Evolutionary conservation across 2,888 invertebrate species (phyloP).

Genomic region (Pristionchus fissidentatus): DNA sequence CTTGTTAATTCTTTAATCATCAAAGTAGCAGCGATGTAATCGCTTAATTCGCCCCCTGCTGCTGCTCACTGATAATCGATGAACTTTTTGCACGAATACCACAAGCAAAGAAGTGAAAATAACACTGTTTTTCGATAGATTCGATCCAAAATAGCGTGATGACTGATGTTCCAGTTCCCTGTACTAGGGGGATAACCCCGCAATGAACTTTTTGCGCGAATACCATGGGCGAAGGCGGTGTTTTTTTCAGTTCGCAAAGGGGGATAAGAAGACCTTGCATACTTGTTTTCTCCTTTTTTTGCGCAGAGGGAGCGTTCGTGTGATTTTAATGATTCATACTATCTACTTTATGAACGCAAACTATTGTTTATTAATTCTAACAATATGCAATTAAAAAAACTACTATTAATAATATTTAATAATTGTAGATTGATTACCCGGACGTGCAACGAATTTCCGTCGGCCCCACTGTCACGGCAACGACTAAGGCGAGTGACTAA

Average conservation of each 20-base stretch:
- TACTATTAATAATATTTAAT: too few relatives aligned
- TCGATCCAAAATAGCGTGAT: too few relatives aligned
- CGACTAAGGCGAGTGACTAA: not conserved
- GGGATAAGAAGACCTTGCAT: not conserved
- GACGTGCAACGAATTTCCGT: constrained; percentile 49
- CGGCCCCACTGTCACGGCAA: constrained; percentile 27
- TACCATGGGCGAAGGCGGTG: not conserved
- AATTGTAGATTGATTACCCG: constrained; percentile 67
- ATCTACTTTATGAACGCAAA: too few relatives aligned
- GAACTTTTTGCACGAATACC: constrained; percentile 22
- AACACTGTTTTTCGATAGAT: too few relatives aligned
- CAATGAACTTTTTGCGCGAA: constrained; percentile 30
- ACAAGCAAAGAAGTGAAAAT: too few relatives aligned
- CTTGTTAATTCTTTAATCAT: not conserved
- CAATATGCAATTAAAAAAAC: too few relatives aligned
- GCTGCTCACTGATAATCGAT: too few relatives aligned
- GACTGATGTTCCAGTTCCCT: too few relatives aligned
- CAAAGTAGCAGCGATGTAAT: not conserved
- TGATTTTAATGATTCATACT: too few relatives aligned
- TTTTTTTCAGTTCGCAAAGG: not conserved
- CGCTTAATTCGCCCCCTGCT: too few relatives aligned
- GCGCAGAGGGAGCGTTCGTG: not conserved
- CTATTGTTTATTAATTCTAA: too few relatives aligned
- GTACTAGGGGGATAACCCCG: too few relatives aligned
- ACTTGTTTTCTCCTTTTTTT: not conserved